Evolutionary conservation across 2,797 vertebrate species (phyloP).

Genomic region (Rhinoraja longicauda): DNA sequence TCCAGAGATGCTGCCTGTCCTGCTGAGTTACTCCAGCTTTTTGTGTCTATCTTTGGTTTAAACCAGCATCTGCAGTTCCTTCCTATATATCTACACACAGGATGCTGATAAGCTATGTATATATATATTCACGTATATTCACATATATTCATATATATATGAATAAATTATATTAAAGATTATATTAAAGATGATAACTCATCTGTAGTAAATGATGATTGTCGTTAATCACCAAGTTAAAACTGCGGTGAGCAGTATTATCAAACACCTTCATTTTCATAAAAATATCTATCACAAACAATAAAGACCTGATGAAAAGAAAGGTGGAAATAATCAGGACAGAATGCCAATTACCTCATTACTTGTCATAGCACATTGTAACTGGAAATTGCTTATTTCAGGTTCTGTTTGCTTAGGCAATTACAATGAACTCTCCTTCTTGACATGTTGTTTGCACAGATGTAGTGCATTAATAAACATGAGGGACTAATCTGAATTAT

Average conservation of each 20-base stretch:
- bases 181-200: constrained; percentile 63
- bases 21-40: no score
- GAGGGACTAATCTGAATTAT: constrained; percentile 99
- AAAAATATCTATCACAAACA: constrained; percentile 92
- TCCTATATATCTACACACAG: no score
- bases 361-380: constrained; percentile 98
- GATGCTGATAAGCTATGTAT: neutral
- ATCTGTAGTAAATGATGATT: constrained; percentile 76
- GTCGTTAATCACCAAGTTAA: constrained; percentile 94
- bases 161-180: constrained; percentile 87
- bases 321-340: constrained; percentile 77
- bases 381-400: constrained; percentile 99
- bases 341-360: constrained; percentile 99
- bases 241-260: constrained; percentile 78
- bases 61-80: no score
- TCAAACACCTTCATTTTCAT: constrained; percentile 90
- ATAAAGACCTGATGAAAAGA: constrained; percentile 77
- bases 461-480: constrained; percentile 99
- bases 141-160: constrained; percentile 48
- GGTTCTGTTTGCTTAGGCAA: constrained; percentile 99
- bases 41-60: no score
- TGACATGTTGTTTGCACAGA: constrained; percentile 99
- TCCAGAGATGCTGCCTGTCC: no score
- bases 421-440: constrained; percentile 99
- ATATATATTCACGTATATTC: constrained; percentile 47